Evolutionary conservation across 1,140 invertebrate species (phyloP), one percentile per base, ranked within the genome.

Genomic region (Nephotettix cincticeps): DNA sequence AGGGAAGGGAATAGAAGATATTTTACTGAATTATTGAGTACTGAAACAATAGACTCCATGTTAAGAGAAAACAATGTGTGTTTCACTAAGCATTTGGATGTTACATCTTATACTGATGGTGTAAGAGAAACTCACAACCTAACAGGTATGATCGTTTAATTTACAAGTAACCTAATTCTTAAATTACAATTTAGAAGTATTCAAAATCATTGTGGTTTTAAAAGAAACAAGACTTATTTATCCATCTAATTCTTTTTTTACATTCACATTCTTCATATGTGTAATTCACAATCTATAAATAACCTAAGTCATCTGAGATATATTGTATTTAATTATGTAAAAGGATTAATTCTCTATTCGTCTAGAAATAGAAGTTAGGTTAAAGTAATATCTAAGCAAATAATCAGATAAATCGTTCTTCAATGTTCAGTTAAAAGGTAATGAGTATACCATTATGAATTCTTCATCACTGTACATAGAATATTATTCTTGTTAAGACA

Each of bases 21-120:
- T 78, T 96, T 90, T 79, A 84, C 85, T 58, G 82, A 88, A 36
- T 80, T 97, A 54, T 89, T 96, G 72, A 91, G 91, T 4, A 92
- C 92, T 28, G 78, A 85, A 28, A 83, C 88, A 74, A 86, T 98
- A 23, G 93, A 98, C 80, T 80, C 85, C 64, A 90, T 97, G 78
- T 80, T 98, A 17, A 80, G 91, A 71, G 82, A 89, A 70, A 86
- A 93, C 78, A 83, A 89, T 76, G 81, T 99, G 51, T 84, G 90
- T 73, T 98, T 90, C 80, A 88, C 88, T 0, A 92, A 92, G 78
- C 95, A 99, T 84, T 83, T 99, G 56, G 96, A 99, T 83, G 86
- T 98, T 13, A 97, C 96, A 1, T 90, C 89, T 3, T 98, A 96
- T 80, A 79, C 82, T 30, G 84, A 96, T 83, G 92, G 89, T 2